Evolutionary conservation across 2,797 vertebrate species (phyloP).

Genomic region (Myotis findleyi): DNA sequence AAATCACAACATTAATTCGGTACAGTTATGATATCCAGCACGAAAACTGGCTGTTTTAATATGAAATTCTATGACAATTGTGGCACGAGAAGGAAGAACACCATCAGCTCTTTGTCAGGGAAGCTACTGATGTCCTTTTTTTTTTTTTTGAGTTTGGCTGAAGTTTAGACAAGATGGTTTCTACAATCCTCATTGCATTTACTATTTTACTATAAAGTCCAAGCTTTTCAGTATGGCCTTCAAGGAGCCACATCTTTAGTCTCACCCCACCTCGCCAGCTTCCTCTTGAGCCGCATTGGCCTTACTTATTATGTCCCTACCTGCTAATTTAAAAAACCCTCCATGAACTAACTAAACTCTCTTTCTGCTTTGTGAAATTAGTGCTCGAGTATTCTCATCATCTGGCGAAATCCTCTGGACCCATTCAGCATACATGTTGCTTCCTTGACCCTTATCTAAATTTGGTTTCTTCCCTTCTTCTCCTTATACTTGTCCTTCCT

Average conservation of each 20-base stretch:
- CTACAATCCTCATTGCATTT: background rate
- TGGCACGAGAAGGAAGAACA: background rate
- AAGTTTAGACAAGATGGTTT: background rate
- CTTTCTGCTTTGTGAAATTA: background rate
- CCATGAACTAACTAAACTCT: background rate
- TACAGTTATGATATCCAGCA: background rate
- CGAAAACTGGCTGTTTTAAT: background rate
- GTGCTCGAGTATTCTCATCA: background rate
- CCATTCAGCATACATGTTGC: background rate
- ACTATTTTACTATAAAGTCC: background rate
- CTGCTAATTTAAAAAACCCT: background rate
- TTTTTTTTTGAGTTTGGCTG: background rate
- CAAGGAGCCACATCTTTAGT: background rate
- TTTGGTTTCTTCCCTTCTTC: background rate
- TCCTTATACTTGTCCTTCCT: conserved; percentile 29
- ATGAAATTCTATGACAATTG: background rate
- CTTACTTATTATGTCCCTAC: background rate
- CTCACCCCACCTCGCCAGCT: background rate
- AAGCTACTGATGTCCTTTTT: background rate
- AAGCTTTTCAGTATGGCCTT: background rate
- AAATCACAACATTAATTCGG: background rate
- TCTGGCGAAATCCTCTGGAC: background rate
- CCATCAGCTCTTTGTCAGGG: background rate
- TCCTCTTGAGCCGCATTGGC: background rate
- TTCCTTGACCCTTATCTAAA: background rate